Conservation (phyloP, 2,113 vertebrate species). For the Lophura nycthemera region DNA sequence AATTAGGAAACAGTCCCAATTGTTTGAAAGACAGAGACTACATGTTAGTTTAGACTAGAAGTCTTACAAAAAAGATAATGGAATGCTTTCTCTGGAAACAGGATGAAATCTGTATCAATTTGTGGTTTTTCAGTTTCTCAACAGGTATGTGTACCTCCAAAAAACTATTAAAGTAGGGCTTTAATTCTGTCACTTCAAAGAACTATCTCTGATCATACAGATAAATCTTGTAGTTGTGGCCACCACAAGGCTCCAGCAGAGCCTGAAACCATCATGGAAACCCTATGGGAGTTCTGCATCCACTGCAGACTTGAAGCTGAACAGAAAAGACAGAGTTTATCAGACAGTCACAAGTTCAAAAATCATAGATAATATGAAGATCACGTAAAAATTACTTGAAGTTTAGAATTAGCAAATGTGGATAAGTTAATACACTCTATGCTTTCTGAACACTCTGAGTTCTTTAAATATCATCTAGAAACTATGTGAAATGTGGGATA, state of each 20-base stretch:
- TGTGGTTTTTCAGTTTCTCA: neutral
- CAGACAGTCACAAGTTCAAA: neutral
- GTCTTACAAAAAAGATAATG: neutral
- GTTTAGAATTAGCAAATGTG: neutral
- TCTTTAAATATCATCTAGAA: neutral
- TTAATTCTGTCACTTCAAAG: neutral
- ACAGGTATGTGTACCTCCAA: neutral
- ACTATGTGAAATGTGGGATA: neutral
- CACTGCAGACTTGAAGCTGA: neutral
- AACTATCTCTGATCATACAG: neutral
- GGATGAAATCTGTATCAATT: neutral
- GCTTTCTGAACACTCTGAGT: neutral
- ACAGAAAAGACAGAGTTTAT: neutral
- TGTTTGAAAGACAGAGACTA: neutral
- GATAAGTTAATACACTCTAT: neutral
- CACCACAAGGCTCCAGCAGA: neutral
- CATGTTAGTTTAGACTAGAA: neutral
- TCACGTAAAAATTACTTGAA: neutral
- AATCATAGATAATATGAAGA: rapidly evolving
- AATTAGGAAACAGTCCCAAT: neutral
- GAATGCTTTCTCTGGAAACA: neutral
- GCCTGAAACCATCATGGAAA: rapidly evolving
- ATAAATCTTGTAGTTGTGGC: neutral
- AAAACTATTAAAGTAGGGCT: neutral
- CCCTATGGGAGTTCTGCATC: neutral